Percentiles rank a stretch among this genome's conserved stretches.
Conservation (phyloP, 2,888 invertebrate species). For the Camponotus fellah region DNA sequence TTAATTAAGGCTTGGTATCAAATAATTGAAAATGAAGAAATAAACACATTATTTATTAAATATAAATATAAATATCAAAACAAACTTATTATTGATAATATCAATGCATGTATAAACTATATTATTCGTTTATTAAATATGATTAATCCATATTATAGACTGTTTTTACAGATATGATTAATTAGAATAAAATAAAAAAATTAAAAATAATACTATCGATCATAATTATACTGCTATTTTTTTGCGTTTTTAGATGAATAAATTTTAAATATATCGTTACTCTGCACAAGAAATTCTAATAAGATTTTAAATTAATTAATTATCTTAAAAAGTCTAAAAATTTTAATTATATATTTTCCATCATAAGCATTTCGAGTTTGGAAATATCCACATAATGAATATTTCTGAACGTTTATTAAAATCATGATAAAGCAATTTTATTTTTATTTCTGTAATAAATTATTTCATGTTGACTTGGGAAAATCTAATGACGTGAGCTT, state of each 20-base stretch:
- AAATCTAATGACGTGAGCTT: conserved; percentile 31
- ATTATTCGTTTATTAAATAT: neutral
- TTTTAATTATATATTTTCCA: neutral
- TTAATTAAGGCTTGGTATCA: neutral
- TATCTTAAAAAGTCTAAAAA: neutral
- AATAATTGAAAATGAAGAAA: neutral
- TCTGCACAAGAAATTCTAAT: neutral
- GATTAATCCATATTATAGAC: neutral
- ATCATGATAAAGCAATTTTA: neutral
- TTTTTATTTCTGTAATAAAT: conserved; percentile 1
- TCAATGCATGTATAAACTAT: conserved; percentile 9
- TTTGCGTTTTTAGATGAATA: neutral
- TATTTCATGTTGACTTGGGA: neutral
- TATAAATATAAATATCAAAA: neutral
- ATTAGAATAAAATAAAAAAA: neutral
- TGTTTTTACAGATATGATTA: neutral
- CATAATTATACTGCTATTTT: neutral
- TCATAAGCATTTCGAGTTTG: neutral
- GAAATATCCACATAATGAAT: neutral
- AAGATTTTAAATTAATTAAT: neutral
- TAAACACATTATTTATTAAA: neutral
- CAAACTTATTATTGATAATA: neutral
- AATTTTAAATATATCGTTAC: neutral
- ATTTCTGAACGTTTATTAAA: neutral
- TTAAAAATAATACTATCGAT: neutral